Evolutionary conservation across 2,888 invertebrate species (phyloP).

Genomic region (Polydrusus cervinus): DNA sequence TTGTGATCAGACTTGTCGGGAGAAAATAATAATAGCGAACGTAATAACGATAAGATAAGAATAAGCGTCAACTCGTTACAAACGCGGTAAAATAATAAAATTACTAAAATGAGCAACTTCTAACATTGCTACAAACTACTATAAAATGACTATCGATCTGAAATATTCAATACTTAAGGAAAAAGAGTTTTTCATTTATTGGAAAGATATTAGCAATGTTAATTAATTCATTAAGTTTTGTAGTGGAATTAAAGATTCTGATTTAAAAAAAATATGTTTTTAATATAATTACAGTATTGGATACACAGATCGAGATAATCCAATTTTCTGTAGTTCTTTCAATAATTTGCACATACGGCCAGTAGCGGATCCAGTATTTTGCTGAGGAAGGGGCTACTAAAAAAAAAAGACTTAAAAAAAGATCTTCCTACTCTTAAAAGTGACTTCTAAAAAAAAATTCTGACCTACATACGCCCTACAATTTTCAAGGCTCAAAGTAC

Average conservation of each 20-base stretch:
- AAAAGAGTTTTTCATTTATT: constrained; percentile 12
- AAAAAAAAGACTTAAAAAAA: too few species aligned
- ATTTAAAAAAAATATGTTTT: too few species aligned
- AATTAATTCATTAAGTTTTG: constrained; percentile 3
- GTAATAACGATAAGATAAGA: constrained; percentile 47
- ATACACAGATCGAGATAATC: too few species aligned
- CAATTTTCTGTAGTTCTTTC: too few species aligned
- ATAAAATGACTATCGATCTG: constrained; percentile 34
- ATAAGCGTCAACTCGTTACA: constrained; percentile 31
- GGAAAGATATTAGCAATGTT: constrained; percentile 13
- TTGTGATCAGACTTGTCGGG: constrained; percentile 30
- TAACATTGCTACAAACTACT: constrained; percentile 27
- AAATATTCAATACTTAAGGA: constrained; percentile 22
- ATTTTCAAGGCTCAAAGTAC: too few species aligned
- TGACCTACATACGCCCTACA: too few species aligned
- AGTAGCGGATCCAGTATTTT: too few species aligned
- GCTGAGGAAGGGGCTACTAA: too few species aligned
- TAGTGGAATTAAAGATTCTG: background rate
- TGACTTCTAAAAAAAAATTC: too few species aligned
- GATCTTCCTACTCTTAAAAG: too few species aligned
- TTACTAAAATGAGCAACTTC: constrained; percentile 5
- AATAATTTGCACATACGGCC: too few species aligned
- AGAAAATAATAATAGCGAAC: constrained; percentile 31
- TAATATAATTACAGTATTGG: too few species aligned
- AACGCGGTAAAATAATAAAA: constrained; percentile 20